Conservation (phyloP, 2,113 vertebrate species). For the Helogale parvula region DNA sequence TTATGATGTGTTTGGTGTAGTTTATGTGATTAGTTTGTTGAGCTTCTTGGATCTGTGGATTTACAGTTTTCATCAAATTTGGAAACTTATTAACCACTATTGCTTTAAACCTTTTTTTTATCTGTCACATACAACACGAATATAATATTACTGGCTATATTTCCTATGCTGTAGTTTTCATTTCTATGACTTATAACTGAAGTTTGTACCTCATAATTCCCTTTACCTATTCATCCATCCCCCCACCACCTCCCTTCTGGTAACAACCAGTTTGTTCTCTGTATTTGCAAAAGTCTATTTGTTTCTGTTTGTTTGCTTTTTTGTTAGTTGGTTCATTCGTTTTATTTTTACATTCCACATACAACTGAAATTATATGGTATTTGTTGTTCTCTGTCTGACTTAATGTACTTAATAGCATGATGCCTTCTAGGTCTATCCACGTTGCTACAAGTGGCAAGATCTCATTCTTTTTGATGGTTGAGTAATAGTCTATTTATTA, state of each 20-base stretch:
- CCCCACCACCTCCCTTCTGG: neutral
- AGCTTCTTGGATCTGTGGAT: neutral
- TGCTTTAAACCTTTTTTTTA: neutral
- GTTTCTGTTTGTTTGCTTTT: neutral
- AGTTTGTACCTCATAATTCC: neutral
- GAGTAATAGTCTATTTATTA: neutral
- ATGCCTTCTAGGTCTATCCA: neutral
- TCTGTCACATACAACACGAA: neutral
- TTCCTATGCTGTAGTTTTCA: neutral
- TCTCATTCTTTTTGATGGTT: neutral
- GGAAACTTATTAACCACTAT: neutral
- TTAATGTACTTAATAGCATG: neutral
- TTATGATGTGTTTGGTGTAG: neutral
- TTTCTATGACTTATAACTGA: neutral
- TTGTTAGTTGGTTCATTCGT: neutral
- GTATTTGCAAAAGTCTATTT: neutral
- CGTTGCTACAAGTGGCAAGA: neutral
- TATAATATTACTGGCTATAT: neutral
- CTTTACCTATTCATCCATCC: neutral
- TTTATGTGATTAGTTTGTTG: neutral
- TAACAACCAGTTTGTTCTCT: neutral
- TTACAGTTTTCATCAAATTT: neutral
- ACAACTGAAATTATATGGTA: neutral
- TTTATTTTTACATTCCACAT: neutral
- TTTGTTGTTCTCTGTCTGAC: neutral